Base-by-base conservation (phyloP, 2,888 invertebrate species). In the Lottia scabra region DNA sequence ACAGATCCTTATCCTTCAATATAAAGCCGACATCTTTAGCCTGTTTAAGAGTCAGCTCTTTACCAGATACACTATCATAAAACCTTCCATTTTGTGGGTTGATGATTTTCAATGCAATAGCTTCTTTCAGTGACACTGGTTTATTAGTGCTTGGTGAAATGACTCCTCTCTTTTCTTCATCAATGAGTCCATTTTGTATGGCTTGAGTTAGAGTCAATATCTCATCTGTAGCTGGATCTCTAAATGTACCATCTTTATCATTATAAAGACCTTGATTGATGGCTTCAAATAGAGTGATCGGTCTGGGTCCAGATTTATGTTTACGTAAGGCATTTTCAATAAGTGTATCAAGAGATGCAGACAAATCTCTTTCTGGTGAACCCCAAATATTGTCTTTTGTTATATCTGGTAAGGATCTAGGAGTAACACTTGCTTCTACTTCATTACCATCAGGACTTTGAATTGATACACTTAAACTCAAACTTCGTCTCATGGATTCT, bases 151-250 rank as follows among this genome's bases (percentile, higher is more conserved):
- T 65, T 12, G 79, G 77, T 43, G 71, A 71, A 19, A 79, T 79
- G 43, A 79, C 74, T 66, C 77, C 77, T 44, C 63, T 77, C 10
- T 67, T 64, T 15, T 67, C 66, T 13, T 67, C 72, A 69, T 82
- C 80, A 62, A 86, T 80, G 4, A 97, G 92, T 70, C 96, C 96
- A 76, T 94, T 92, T 69, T 93, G 92, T 48, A 98, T 92, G 0
- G 98, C 98, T 90, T 96, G 93, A 70, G 93, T 93, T 70, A 98
- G 94, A 8, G 93, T 94, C 23, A 98, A 85, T 3, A 93, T 89
- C 79, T 95, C 94, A 63, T 96, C 95, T 75, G 94, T 93, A 84
- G 95, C 93, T 4, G 95, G 95, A 90, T 98, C 97, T 6, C 93
- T 91, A 72, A 98, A 94, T 78, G 93, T 92, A 27, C 97, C 97